Evolutionary conservation across 2,888 invertebrate genomes (phyloP).

Genomic region (Oscheius myriophilus): DNA sequence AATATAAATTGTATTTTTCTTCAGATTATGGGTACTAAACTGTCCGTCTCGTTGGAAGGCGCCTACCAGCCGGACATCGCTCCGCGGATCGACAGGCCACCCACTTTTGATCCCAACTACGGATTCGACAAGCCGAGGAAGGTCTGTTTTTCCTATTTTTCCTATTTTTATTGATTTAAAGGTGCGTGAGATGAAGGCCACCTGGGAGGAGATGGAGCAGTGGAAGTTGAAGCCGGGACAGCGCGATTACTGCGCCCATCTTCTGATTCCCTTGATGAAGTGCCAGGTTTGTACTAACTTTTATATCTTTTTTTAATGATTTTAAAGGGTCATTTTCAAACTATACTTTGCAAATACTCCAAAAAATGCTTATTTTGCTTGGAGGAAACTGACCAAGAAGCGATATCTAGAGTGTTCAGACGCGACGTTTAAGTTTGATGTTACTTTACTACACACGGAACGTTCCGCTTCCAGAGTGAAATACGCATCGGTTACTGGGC

Average conservation of each 20-base stretch:
- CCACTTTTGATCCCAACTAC: slow-evolving; percentile 69
- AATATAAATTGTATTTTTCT: not conserved
- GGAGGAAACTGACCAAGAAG: too few relatives aligned
- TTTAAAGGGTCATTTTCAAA: slow-evolving; percentile 5
- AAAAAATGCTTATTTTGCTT: too few relatives aligned
- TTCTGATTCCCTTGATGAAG: slow-evolving; percentile 61
- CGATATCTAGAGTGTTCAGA: too few relatives aligned
- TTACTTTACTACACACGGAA: too few relatives aligned
- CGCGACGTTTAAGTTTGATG: too few relatives aligned
- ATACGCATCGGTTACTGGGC: too few relatives aligned
- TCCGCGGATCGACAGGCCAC: slow-evolving; percentile 66
- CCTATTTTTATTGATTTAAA: slow-evolving; percentile 9
- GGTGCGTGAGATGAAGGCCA: slow-evolving; percentile 57
- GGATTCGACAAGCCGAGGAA: slow-evolving; percentile 66
- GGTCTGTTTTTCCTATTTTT: slow-evolving; percentile 28
- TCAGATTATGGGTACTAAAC: slow-evolving; percentile 63
- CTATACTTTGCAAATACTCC: too few relatives aligned
- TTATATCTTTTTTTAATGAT: not conserved
- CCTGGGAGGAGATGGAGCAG: slow-evolving; percentile 64
- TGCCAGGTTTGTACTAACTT: slow-evolving; percentile 54
- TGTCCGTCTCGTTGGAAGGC: slow-evolving; percentile 63
- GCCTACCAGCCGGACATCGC: slow-evolving; percentile 59
- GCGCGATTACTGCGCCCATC: slow-evolving; percentile 69
- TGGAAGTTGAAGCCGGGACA: slow-evolving; percentile 61
- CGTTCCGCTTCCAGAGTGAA: too few relatives aligned